Percentiles rank a stretch among this genome's conserved stretches.
Evolutionary conservation across 1,140 invertebrate genomes (phyloP).

Genomic region (Meloidogyne exigua): DNA sequence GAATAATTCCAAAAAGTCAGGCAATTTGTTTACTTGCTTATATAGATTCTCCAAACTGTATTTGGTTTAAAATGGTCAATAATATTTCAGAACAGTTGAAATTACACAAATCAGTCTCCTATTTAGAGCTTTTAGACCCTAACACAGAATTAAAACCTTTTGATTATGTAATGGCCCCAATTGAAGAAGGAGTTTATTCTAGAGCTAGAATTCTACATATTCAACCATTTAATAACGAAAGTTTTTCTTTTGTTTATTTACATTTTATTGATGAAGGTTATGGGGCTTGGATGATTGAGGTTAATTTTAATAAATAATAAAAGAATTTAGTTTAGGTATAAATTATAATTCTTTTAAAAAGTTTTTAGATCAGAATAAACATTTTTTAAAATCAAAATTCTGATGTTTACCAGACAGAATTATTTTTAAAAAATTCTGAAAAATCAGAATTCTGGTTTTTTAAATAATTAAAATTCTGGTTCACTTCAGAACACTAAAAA

Average conservation of each 20-base stretch:
- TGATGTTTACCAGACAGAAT: no score
- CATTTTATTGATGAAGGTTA: slow-evolving; percentile 38
- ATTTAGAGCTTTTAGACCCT: neutral
- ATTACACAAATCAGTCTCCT: neutral
- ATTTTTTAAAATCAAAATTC: no score
- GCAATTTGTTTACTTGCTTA: slow-evolving; percentile 31
- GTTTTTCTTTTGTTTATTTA: slow-evolving; percentile 18
- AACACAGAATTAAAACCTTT: neutral
- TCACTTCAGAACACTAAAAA: neutral
- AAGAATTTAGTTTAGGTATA: no score
- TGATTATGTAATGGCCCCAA: slow-evolving; percentile 37
- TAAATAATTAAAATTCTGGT: no score
- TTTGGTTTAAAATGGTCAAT: slow-evolving; percentile 41
- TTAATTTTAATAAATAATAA: no score
- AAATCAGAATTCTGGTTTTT: neutral
- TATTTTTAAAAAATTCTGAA: neutral
- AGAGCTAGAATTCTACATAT: slow-evolving; percentile 22
- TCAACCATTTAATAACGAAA: neutral
- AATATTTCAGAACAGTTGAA: slow-evolving; percentile 36
- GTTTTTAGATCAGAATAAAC: no score
- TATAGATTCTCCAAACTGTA: slow-evolving; percentile 33
- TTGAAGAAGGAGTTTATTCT: slow-evolving; percentile 32
- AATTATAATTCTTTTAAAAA: no score
- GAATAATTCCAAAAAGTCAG: slow-evolving; percentile 16
- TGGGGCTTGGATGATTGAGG: slow-evolving; percentile 28